These are phyloP conservation scores for Meteorus sp. DNA, from an alignment of 1,140 invertebrate genomes.

Conservation along the genomic window DNA sequence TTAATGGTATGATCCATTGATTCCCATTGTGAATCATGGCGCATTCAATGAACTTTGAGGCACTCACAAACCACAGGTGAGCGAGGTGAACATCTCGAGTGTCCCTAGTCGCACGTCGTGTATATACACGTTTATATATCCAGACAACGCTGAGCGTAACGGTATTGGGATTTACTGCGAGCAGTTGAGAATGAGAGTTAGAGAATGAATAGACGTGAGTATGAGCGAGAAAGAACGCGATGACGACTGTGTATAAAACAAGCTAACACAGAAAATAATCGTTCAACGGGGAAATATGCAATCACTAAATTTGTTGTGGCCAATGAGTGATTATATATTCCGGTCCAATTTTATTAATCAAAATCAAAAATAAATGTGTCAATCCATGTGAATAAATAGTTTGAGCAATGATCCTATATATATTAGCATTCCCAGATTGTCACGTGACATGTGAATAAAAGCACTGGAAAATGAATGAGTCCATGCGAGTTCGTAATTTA, in stretches of 20 bases:
- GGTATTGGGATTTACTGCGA: constrained; percentile 1
- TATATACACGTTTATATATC: not conserved
- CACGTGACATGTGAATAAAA: not conserved
- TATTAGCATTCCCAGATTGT: not conserved
- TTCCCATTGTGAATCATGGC: not conserved
- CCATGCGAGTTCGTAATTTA: too few relatives aligned
- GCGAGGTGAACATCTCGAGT: not conserved
- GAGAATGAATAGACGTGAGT: not conserved
- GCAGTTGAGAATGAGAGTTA: not conserved
- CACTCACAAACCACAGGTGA: not conserved
- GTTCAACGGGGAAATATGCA: too few relatives aligned
- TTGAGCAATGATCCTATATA: too few relatives aligned
- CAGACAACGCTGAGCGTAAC: not conserved
- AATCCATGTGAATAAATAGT: not conserved
- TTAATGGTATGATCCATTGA: too few relatives aligned
- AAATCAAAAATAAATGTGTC: not conserved
- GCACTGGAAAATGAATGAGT: too few relatives aligned
- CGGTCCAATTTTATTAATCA: not conserved
- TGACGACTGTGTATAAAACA: too few relatives aligned
- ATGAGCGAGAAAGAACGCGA: not conserved
- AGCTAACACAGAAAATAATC: too few relatives aligned
- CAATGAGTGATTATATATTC: too few relatives aligned
- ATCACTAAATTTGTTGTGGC: too few relatives aligned
- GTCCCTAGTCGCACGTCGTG: not conserved
- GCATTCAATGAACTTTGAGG: too few relatives aligned